Evolutionary conservation across 2,113 vertebrate species (phyloP).

Genomic region (Helogale parvula): DNA sequence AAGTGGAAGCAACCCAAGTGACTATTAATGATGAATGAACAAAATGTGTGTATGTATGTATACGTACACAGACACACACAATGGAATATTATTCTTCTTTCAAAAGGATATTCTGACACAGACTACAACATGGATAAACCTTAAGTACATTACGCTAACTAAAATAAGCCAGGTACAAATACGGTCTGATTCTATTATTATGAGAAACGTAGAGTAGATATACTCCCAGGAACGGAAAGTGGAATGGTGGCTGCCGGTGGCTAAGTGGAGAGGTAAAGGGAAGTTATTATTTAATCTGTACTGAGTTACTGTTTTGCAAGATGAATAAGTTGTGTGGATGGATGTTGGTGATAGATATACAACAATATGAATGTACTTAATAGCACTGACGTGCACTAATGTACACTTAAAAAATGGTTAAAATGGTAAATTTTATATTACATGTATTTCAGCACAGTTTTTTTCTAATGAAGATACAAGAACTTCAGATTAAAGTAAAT

Average conservation of each 20-base stretch:
- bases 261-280: neutral
- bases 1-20: neutral
- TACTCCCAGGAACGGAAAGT: neutral
- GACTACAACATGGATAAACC: neutral
- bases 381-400: neutral
- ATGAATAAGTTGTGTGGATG: neutral
- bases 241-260: neutral
- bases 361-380: neutral
- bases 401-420: neutral
- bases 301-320: neutral
- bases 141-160: neutral
- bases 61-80: no score
- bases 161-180: neutral
- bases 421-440: neutral
- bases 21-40: neutral
- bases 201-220: neutral
- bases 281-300: neutral
- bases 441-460: neutral
- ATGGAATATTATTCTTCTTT: neutral
- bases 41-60: neutral
- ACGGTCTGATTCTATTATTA: neutral
- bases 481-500: slow-evolving; percentile 15
- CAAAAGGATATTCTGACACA: neutral
- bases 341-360: neutral
- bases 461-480: neutral